These are phyloP conservation scores for Lycocorax pyrrhopterus DNA, from an alignment of 2,113 vertebrate species.

Conservation along the genomic window DNA sequence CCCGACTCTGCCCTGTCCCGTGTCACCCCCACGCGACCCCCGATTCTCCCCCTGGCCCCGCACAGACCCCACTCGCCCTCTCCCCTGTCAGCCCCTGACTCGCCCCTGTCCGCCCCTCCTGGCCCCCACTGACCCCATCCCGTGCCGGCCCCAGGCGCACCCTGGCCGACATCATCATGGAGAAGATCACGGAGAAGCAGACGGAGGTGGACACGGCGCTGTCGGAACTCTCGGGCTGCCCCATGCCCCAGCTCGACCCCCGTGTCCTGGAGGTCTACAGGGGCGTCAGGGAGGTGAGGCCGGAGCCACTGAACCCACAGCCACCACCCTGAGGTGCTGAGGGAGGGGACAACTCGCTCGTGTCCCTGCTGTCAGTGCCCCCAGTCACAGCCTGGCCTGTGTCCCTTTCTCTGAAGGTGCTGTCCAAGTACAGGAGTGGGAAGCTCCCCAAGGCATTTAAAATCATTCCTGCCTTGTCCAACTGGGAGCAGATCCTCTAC, in stretches of 20 bases:
- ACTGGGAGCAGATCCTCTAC: slow-evolving; percentile 98
- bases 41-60: not conserved
- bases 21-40: not conserved
- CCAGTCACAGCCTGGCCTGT: rapidly evolving
- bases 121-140: not conserved
- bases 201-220: slow-evolving; percentile 90
- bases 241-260: slow-evolving; percentile 87
- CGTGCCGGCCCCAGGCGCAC: slow-evolving; percentile 73
- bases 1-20: too few relatives aligned
- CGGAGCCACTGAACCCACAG: rapidly evolving
- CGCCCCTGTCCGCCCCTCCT: not conserved
- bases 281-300: slow-evolving; percentile 86
- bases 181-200: slow-evolving; percentile 97
- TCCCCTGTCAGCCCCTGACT: too few relatives aligned
- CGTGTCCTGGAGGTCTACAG: slow-evolving; percentile 89
- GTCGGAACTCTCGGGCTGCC: slow-evolving; percentile 85
- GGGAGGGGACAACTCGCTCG: rapidly evolving
- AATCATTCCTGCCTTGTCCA: slow-evolving; percentile 92
- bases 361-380: not conserved
- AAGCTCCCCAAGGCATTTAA: slow-evolving; percentile 98
- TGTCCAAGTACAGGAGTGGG: slow-evolving; percentile 92
- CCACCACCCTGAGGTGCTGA: not conserved
- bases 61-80: rapidly evolving
- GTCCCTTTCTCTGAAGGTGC: slow-evolving; percentile 72
- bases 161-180: slow-evolving; percentile 94